Base-by-base conservation (phyloP, 1,140 invertebrate genomes). In the Leptinotarsa defecta region DNA sequence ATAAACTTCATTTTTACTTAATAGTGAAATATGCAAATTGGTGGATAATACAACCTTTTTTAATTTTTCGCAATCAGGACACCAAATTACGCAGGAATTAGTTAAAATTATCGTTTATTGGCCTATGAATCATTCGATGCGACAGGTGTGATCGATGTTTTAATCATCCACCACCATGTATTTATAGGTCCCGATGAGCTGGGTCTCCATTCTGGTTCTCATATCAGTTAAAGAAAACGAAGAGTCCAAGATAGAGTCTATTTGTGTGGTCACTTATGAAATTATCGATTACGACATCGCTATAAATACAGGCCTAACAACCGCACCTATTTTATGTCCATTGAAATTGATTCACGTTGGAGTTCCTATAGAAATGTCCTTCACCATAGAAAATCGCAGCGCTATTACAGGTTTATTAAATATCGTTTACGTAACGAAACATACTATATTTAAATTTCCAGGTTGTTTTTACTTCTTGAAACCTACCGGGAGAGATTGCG, bases 201-300 rank as follows among this genome's bases (percentile, higher is more conserved):
- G 71, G 49, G 71, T 78, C 1, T 79, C 80, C 3, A 75, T 81
- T 4, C 48, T 81, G 34, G 65, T 80, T 20, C 74, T 81, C 3
- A 75, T 78, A 49, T 61, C 75, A 4, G 4, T 71, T n/a, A 22
- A 49, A 22, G 15, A 48, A 4, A 48, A 76, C 13, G 74, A 72
- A 6, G 22, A 8, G 13, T 49, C 48, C 13, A 71, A 43, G 64
- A 70, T 62, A 61, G 71, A 81, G 52, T 73, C 68, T 20, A 71
- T 80, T 17, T 82, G 80, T 71, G 19, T 80, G 3, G 70, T 83
- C 5, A 78, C 74, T 13, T 82, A 83, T 65, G 79, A 81, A 71
- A 65, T 81, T 24, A 71, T 76, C 4, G 61, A 80, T 61, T 72
- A 74, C 24, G 52, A 81, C 48, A 77, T 83, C 15, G 34, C 48